Evolutionary conservation across 2,113 vertebrate genomes (phyloP).

Genomic region (Laticauda laticaudata): DNA sequence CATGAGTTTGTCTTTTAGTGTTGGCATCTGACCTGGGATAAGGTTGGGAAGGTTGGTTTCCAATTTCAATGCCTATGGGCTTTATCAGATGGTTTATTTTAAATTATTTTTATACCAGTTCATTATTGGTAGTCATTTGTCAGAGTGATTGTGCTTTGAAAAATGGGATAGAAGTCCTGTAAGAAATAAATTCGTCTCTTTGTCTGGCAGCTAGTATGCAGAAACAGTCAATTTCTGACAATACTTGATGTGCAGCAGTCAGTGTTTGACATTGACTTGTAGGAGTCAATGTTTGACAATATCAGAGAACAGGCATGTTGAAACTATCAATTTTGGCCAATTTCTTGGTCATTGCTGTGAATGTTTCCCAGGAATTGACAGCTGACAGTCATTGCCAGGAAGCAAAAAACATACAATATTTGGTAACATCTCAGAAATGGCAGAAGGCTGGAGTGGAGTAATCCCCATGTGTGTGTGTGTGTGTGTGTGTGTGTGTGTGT

Average conservation of each 20-base stretch:
- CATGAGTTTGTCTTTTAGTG: neutral
- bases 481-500: neutral
- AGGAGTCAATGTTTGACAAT: neutral
- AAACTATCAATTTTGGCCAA: slow-evolving; percentile 12
- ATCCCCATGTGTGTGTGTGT: too few relatives aligned
- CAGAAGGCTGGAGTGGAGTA: neutral
- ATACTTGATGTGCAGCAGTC: neutral
- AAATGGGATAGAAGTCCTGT: neutral
- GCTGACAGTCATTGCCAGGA: neutral
- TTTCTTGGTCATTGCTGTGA: neutral
- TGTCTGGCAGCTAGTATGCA: neutral
- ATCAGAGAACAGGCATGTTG: neutral
- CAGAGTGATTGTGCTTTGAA: neutral
- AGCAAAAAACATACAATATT: neutral
- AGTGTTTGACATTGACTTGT: neutral
- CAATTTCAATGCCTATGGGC: neutral
- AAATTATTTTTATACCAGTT: neutral
- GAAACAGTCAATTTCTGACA: neutral
- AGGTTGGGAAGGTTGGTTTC: neutral
- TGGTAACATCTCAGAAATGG: neutral
- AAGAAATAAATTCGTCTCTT: neutral
- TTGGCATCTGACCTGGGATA: neutral
- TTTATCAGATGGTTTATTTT: neutral
- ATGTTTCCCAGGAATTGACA: neutral
- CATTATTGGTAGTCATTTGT: neutral